Evolutionary conservation across 2,113 vertebrate species (phyloP).

Genomic region (Peromyscus polionotus): DNA sequence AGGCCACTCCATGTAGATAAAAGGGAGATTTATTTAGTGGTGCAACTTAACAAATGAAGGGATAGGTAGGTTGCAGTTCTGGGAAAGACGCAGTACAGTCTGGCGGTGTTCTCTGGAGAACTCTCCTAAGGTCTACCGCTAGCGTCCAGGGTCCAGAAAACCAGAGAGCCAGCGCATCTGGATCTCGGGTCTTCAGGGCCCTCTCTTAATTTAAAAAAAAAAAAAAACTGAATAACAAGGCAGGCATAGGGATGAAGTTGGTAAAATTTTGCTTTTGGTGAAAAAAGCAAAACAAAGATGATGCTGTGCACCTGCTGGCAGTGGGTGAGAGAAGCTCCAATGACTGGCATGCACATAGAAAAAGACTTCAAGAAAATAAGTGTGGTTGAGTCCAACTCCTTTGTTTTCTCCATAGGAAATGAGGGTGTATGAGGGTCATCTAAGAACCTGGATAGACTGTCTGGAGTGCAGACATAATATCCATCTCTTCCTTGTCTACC

Average conservation of each 20-base stretch:
- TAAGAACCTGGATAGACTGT: not conserved
- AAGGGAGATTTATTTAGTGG: too few relatives aligned
- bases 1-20: too few relatives aligned
- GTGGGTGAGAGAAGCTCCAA: not conserved
- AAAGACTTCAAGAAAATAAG: not conserved
- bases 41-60: too few relatives aligned
- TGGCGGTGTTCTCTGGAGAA: too few relatives aligned
- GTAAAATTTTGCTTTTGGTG: not conserved
- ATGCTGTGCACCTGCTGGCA: not conserved
- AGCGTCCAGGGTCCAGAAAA: too few relatives aligned
- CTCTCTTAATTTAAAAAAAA: too few relatives aligned
- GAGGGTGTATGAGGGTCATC: not conserved
- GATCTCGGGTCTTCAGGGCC: too few relatives aligned
- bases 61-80: too few relatives aligned
- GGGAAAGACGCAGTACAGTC: too few relatives aligned
- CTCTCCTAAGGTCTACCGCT: too few relatives aligned
- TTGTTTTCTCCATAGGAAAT: not conserved
- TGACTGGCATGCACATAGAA: not conserved
- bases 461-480: not conserved
- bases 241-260: not conserved
- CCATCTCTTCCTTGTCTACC: not conserved
- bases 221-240: not conserved
- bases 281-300: not conserved
- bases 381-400: not conserved
- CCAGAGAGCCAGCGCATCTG: too few relatives aligned